Conservation (phyloP, 2,888 invertebrate species). For the Steinernema hermaphroditum region DNA sequence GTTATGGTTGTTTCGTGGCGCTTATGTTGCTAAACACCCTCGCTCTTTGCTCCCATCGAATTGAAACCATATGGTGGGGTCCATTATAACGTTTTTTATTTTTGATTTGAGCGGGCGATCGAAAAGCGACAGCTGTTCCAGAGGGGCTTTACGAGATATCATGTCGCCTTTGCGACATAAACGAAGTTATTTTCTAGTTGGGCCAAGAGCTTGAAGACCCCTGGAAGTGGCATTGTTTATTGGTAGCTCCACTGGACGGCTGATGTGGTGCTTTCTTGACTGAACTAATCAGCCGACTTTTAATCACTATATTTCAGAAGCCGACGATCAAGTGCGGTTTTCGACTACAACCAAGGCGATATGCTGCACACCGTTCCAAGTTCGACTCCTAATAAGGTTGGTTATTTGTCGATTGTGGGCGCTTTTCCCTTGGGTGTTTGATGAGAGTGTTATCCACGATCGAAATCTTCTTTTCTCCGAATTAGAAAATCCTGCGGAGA, state of each 20-base stretch:
- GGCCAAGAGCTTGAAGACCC: too few relatives aligned
- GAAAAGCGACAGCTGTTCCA: conserved; percentile 5
- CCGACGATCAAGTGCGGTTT: not conserved
- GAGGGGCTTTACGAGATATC: conserved; percentile 4
- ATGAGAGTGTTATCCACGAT: conserved; percentile 6
- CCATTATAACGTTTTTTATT: not conserved
- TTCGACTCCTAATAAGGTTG: conserved; percentile 4
- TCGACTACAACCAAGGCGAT: not conserved
- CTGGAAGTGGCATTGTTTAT: conserved; percentile 15
- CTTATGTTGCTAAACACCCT: conserved; percentile 8
- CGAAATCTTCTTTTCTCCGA: conserved; percentile 4
- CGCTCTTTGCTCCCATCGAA: not conserved
- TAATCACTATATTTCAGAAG: not conserved
- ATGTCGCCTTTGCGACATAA: conserved; percentile 18
- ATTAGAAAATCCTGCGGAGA: not conserved
- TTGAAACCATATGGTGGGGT: not conserved
- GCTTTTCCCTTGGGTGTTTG: too few relatives aligned
- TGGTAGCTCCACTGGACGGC: not conserved
- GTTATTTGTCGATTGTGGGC: too few relatives aligned
- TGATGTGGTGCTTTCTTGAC: not conserved
- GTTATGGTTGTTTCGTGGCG: not conserved
- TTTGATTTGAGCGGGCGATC: not conserved
- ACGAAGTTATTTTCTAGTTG: not conserved
- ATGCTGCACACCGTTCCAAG: not conserved
- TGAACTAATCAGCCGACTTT: not conserved